These are phyloP conservation scores for Lepilemur septentrionalis DNA, from an alignment of 2,797 vertebrate species.

Conservation along the genomic window DNA sequence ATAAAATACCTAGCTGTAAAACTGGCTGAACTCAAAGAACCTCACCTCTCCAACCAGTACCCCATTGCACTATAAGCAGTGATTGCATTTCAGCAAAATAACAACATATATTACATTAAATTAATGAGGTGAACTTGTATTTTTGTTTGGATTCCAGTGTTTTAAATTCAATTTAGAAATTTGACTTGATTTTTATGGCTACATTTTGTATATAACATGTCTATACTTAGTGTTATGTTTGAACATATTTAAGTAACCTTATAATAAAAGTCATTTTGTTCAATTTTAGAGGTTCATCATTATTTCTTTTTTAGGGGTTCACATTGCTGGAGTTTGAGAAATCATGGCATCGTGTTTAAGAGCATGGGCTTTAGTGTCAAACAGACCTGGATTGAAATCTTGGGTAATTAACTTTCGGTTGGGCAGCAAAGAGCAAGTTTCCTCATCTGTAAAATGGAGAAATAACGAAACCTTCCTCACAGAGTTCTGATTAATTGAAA, in stretches of 20 bases:
- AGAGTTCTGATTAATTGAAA: neutral
- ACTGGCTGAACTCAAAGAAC: neutral
- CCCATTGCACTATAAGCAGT: neutral
- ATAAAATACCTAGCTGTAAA: neutral
- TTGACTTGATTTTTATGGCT: neutral
- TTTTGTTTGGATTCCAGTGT: neutral
- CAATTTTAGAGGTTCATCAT: neutral
- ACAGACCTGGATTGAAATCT: neutral
- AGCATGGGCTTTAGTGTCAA: neutral
- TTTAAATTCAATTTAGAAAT: neutral
- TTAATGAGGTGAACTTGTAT: neutral
- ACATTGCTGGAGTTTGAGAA: neutral
- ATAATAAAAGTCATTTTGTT: neutral
- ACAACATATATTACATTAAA: neutral
- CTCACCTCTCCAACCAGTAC: fast-evolving
- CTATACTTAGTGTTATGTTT: neutral
- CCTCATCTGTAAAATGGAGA: neutral
- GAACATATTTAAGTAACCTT: neutral
- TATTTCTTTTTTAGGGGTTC: neutral
- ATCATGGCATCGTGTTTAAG: neutral
- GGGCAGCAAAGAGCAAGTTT: neutral
- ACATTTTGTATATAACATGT: neutral
- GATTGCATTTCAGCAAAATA: neutral
- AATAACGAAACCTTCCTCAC: neutral
- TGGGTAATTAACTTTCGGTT: neutral